Evolutionary conservation across 2,113 vertebrate genomes (phyloP), one percentile per base, ranked within the genome.

Genomic region (Etia nguti): DNA sequence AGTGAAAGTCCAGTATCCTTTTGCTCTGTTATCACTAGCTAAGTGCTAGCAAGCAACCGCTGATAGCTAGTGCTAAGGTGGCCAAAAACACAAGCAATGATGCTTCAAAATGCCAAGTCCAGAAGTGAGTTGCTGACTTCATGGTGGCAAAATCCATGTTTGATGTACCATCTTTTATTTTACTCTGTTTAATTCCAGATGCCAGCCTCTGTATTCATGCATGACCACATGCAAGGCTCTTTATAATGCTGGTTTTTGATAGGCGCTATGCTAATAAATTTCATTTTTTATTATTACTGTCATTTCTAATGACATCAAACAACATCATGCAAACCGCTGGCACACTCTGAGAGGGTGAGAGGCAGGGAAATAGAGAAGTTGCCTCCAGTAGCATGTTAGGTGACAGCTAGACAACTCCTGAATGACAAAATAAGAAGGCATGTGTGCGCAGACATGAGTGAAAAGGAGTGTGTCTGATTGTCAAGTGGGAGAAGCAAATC

Each of bases 391-490:
- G 52, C 59, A 34, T 36, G 29, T 38, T 18, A 43, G 79, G 85
- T 55, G 83, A 86, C 79, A 87, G 56, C 79, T 57, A 77, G 31
- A 89, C 85, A 70, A 50, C 38, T 65, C 34, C 26, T 70, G 84
- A 87, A 79, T 84, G 86, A 87, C 82, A 70, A 82, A 86, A 86
- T 46, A 59, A 84, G 16, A n/a, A 83, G 70, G 36, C 48, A 10
- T 65, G 55, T 65, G 60, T 86, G 38, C 2, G 5, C 8, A 80
- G 7, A 79, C 3, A 13, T 36, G 77, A 77, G 80, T 54, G 86
- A 60, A 48, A 43, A 80, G 18, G 60, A 77, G 54, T 79, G 82
- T 59, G 56, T 88, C 68, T 81, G 68, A 52, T 79, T 86, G 80
- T 89, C 81, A 81, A 85, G 84, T 57, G 77, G 54, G 41, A 81